phyloP scores from a whole-genome alignment of 2,888 invertebrate species.

The Lithophane leautieri region DNA sequence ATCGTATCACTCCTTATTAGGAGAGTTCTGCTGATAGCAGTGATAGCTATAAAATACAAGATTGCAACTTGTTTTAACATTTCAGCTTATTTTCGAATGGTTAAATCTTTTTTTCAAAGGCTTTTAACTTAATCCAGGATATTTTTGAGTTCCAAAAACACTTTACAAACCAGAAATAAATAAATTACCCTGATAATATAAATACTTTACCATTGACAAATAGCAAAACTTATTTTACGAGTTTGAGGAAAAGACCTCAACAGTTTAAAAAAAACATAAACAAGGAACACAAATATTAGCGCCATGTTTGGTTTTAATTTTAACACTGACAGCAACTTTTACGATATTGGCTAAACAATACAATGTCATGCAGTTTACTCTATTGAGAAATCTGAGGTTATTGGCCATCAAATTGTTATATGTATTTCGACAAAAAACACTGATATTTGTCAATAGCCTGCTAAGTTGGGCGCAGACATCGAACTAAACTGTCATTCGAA shows the following conservation, averaged over 20 bases:
- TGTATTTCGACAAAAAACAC: neutral
- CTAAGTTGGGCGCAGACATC: neutral
- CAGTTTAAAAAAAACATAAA: neutral
- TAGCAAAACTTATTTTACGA: neutral
- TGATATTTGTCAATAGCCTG: neutral
- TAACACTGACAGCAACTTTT: neutral
- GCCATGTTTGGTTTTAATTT: conserved; percentile 5
- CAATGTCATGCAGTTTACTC: conserved; percentile 19
- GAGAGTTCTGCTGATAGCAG: neutral
- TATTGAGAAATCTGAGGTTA: neutral
- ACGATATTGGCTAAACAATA: neutral
- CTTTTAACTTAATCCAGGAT: too few relatives aligned
- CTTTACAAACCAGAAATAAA: neutral
- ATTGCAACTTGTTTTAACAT: neutral
- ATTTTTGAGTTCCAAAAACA: neutral
- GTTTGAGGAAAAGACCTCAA: conserved; percentile 1
- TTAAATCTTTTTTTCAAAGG: neutral
- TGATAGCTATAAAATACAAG: neutral
- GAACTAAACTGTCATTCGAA: neutral
- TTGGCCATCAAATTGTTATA: neutral
- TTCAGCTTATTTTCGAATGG: neutral
- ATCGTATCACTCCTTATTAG: too few relatives aligned
- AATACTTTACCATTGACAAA: neutral
- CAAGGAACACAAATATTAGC: conserved; percentile 3
- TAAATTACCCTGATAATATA: neutral